A percentile compares a stretch with the other conserved stretches of the same genome.
Conservation (phyloP, 1,140 invertebrate species). For the Zaprionus ornatus region DNA sequence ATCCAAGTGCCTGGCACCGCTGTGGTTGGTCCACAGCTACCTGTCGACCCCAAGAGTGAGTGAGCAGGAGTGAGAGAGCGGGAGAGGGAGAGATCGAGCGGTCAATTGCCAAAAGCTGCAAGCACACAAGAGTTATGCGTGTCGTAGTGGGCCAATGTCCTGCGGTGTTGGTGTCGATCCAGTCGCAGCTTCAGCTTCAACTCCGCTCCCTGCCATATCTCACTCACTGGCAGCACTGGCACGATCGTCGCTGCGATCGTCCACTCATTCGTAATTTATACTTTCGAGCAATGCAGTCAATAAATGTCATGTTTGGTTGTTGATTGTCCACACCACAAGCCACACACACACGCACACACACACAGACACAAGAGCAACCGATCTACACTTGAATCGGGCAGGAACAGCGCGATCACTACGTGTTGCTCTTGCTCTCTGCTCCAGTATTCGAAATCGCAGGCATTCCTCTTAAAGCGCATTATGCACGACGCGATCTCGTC, state of each 20-base stretch:
- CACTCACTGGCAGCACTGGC: constrained; percentile 16
- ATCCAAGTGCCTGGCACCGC: constrained; percentile 57
- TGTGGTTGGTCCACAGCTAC: constrained; percentile 66
- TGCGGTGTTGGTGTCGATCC: constrained; percentile 48
- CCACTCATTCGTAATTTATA: constrained; percentile 74
- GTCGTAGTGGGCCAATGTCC: constrained; percentile 69
- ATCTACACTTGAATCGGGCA: constrained; percentile 5
- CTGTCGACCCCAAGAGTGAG: constrained; percentile 22
- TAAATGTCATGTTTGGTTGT: constrained; percentile 81
- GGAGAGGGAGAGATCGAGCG: constrained; percentile 10
- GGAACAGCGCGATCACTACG: neutral
- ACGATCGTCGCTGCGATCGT: constrained; percentile 18
- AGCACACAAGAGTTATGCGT: constrained; percentile 51
- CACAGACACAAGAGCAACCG: neutral
- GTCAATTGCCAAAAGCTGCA: neutral
- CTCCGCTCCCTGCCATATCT: constrained; percentile 17
- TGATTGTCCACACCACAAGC: constrained; percentile 75
- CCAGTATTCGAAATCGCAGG: constrained; percentile 78
- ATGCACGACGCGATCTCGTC: constrained; percentile 35
- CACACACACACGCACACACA: constrained; percentile 10
- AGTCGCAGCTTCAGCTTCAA: constrained; percentile 5
- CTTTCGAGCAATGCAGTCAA: constrained; percentile 77
- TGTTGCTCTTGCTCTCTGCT: constrained; percentile 39
- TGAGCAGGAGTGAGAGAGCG: neutral
- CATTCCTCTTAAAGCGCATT: constrained; percentile 72